Percentiles rank a stretch among this genome's conserved stretches.
These are phyloP conservation scores for Mus minutoides DNA, from an alignment of 2,797 vertebrate species.

Conservation along the genomic window DNA sequence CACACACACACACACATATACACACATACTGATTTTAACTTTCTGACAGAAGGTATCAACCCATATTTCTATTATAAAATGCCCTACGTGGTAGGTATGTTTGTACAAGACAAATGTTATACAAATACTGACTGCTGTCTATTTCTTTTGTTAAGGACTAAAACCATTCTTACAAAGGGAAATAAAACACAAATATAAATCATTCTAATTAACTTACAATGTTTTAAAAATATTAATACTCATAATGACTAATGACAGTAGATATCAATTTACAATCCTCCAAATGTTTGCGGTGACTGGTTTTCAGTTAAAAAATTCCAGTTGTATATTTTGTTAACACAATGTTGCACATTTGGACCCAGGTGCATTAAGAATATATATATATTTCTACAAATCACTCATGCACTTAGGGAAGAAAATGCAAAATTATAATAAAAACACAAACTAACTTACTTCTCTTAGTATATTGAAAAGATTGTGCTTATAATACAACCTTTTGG, in stretches of 20 bases:
- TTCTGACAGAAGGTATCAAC: neutral
- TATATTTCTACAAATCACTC: neutral
- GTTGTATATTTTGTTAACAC: neutral
- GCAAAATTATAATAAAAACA: neutral
- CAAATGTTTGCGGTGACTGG: neutral
- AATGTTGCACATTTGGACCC: neutral
- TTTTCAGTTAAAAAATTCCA: neutral
- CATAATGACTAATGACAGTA: neutral
- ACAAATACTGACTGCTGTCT: neutral
- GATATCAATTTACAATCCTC: neutral
- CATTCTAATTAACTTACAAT: neutral
- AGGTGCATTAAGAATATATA: neutral
- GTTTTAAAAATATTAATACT: neutral
- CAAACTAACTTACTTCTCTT: neutral
- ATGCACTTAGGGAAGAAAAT: neutral
- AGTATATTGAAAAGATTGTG: neutral
- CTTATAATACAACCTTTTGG: neutral
- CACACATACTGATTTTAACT: neutral
- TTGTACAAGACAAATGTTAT: neutral
- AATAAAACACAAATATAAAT: neutral
- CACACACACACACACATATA: too few species aligned
- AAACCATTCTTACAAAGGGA: neutral
- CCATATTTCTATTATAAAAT: conserved; percentile 6
- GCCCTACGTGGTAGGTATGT: neutral
- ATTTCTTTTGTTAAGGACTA: neutral